A percentile compares a stretch with the other conserved stretches of the same genome.
Conservation (phyloP, 2,113 vertebrate genomes). For the Alethe castanea region DNA sequence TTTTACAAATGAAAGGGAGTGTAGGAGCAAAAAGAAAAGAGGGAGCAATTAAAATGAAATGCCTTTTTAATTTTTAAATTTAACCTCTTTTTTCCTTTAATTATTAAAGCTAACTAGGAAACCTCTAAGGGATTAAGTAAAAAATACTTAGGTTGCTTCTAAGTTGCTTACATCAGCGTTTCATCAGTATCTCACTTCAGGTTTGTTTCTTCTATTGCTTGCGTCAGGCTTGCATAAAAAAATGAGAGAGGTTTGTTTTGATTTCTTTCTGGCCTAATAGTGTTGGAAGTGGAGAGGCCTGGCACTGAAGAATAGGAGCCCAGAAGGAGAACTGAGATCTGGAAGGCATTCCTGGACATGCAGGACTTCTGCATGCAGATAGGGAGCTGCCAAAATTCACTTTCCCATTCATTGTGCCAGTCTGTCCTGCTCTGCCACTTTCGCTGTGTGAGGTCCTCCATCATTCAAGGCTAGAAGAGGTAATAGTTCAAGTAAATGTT, state of each 20-base stretch:
- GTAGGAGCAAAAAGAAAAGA: background rate
- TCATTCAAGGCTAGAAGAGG: background rate
- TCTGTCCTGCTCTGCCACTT: background rate
- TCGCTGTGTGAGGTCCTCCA: background rate
- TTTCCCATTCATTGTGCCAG: background rate
- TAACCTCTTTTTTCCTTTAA: background rate
- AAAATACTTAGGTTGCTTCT: background rate
- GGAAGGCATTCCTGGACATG: background rate
- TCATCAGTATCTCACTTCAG: background rate
- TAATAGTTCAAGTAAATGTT: background rate
- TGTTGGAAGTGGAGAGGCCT: background rate
- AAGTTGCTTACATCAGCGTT: background rate
- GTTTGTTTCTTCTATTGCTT: background rate
- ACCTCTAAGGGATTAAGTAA: background rate
- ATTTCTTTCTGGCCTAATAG: background rate
- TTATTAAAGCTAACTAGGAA: background rate
- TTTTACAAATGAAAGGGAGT: background rate
- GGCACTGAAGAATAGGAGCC: background rate
- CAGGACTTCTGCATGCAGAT: background rate
- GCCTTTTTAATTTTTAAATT: background rate
- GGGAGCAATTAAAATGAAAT: background rate
- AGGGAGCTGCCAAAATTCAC: background rate
- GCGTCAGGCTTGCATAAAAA: background rate
- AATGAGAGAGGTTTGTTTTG: background rate
- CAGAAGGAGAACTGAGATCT: background rate